Evolutionary conservation across 2,797 vertebrate genomes (phyloP), one percentile per base, ranked within the genome.

Genomic region (Scolopax bukidnonensis): DNA sequence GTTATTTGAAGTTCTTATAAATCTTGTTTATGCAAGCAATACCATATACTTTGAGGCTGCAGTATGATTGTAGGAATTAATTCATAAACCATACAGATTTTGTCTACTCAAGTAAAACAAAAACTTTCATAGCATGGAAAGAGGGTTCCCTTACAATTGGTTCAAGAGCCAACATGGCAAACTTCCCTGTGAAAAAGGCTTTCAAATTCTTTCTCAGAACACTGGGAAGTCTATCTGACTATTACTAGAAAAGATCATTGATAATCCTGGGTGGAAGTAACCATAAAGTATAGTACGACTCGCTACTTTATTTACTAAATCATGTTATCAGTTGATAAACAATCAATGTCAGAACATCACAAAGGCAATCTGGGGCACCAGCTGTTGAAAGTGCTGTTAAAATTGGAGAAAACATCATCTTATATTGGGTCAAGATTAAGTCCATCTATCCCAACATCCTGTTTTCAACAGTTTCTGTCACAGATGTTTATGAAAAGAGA

Each of bases 401-500:
- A 86, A 59, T 11, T 69, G 51, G 53, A 84, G 86, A 27, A 93
- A 86, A 48, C 25, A 70, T 45, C 19, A 84, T 64, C 74, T 56
- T 71, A 50, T 21, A 65, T 7, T 69, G 28, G 40, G 36, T 73
- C 33, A 82, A 70, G 36, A 82, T 16, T 24, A 89, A 90, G 54
- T 19, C 54, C 36, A 69, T 47, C 74, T 71, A 74, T 57, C 77
- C 63, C 54, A 91, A 73, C 30, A 65, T 76, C 47, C 75, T 90
- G 43, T 93, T 93, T 93, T 94, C 86, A 95, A n/a, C 80, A 81
- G 80, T 32, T 90, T 70, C 63, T 1, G 0, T 51, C 88, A 73
- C 57, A 95, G 73, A 79, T 63, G 60, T 87, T 95, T 93, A 92
- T 50, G 32, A 64, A 79, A 91, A 90, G 50, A 80, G 51, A 81